phyloP scores from a whole-genome alignment of 2,888 invertebrate species.

The Tetropium fuscum region DNA sequence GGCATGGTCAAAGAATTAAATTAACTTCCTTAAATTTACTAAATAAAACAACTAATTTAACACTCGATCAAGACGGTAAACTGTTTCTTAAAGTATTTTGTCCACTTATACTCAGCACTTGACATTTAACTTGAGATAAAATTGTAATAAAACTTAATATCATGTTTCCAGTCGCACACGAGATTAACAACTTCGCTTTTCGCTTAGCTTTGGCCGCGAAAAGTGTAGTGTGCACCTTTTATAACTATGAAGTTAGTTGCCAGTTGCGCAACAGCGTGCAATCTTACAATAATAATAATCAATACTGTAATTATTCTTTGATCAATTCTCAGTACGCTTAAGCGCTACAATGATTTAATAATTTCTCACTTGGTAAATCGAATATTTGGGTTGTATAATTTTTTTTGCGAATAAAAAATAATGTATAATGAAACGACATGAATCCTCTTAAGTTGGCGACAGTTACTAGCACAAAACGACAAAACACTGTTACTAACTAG shows the following conservation, averaged over 20 bases:
- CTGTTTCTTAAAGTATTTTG: conserved; percentile 80
- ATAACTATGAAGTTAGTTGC: conserved; percentile 8
- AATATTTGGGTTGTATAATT: too few relatives aligned
- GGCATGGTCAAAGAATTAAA: conserved; percentile 72
- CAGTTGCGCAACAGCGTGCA: conserved; percentile 28
- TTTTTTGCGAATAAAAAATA: too few relatives aligned
- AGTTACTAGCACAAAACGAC: too few relatives aligned
- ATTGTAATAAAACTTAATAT: conserved; percentile 80
- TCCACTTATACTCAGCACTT: conserved; percentile 77
- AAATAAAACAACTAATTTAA: conserved; percentile 70
- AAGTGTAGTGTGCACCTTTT: conserved; percentile 19
- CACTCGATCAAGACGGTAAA: conserved; percentile 85
- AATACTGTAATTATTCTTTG: conserved; percentile 20
- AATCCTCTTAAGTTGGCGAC: too few relatives aligned
- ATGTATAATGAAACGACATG: too few relatives aligned
- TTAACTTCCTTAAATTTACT: conserved; percentile 67
- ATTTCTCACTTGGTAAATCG: too few relatives aligned
- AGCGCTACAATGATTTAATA: too few relatives aligned
- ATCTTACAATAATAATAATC: conserved; percentile 18
- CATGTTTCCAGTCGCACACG: conserved; percentile 71
- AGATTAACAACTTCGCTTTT: conserved; percentile 54
- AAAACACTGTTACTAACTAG: too few relatives aligned
- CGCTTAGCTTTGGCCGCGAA: conserved; percentile 23
- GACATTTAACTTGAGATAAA: conserved; percentile 79
- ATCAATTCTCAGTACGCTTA: too few relatives aligned